Conservation (phyloP, 2,113 vertebrate species). For the Accipiter virgatus region DNA sequence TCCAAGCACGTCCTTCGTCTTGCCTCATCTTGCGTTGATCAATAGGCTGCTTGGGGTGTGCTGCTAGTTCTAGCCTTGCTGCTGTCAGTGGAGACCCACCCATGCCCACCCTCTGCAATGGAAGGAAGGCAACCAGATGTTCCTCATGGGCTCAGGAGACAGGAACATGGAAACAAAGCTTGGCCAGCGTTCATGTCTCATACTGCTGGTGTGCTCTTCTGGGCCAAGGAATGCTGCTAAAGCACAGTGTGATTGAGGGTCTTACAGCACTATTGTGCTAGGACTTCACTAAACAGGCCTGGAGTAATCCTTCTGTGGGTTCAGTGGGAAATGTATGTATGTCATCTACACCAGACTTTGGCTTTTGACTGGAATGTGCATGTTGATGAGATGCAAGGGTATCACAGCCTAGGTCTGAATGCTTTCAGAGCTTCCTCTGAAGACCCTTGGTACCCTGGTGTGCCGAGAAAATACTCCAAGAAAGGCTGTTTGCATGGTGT, state of each 20-base stretch:
- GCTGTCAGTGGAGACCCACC: slow-evolving; percentile 44
- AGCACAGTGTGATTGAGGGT: slow-evolving; percentile 10
- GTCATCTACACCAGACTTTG: neutral
- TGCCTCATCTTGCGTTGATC: slow-evolving; percentile 46
- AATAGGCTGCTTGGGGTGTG: slow-evolving; percentile 27
- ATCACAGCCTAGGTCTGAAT: neutral
- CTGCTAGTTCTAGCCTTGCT: neutral
- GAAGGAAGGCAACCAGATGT: slow-evolving; percentile 58
- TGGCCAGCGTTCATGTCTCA: slow-evolving; percentile 40
- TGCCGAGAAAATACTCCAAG: neutral
- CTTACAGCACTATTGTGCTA: slow-evolving; percentile 29
- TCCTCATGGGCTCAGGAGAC: slow-evolving; percentile 54
- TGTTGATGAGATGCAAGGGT: neutral
- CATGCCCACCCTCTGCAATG: slow-evolving; percentile 48
- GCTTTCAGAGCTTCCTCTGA: neutral
- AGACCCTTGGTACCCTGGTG: neutral
- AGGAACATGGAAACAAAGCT: slow-evolving; percentile 57
- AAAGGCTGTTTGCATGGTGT: neutral
- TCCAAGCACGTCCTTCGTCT: slow-evolving; percentile 51
- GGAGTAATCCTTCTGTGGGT: neutral
- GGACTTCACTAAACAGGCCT: neutral
- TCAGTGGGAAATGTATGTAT: neutral
- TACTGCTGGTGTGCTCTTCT: slow-evolving; percentile 35
- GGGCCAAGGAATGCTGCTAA: slow-evolving; percentile 49
- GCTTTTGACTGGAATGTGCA: neutral